Evolutionary conservation across 2,888 invertebrate species (phyloP), one percentile per base, ranked within the genome.

Genomic region (Cyclophora punctaria): DNA sequence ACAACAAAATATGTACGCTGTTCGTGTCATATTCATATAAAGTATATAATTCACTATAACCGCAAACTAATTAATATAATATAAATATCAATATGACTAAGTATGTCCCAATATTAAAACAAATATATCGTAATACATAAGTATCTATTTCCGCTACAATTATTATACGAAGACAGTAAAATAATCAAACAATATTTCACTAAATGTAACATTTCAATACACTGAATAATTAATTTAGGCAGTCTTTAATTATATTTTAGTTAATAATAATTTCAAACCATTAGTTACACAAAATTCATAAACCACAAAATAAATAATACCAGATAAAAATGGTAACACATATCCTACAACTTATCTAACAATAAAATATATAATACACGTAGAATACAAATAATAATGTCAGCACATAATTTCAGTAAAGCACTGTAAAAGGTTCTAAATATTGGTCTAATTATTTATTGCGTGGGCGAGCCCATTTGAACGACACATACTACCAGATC

Each of bases 401-500:
- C 82, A 80, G 82, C 82, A 78, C 78, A 80, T 77, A 75, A 77
- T 75, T 71, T 75, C 71, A 75, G 71, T 79, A 80, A 85, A 85
- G 81, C 84, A 80, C 73, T 83, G 80, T 83, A 85, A 83, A 84
- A 83, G 76, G 73, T 80, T 83, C 83, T 87, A 87, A 83, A 84
- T 82, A 87, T 88, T 87, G 88, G 87, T 87, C 88, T 87, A 87
- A 70, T 79, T 73, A 78, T 72, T 84, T 87, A 87, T 88, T 87
- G 87, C 87, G 63, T 68, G 73, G 78, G 74, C 76, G 55, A 55
- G 56, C 50, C 69, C 78, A 70, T 69, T 66, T 67, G 59, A 64
- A 60, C 61, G 65, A 58, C 59, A 72, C 69, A 67, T 69, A 74
- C 73, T 80, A 83, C 69, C 71, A 73, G 73, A 78, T 78, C 75